These are phyloP conservation scores for Sander lucioperca DNA, from an alignment of 2,113 vertebrate genomes.

Conservation along the genomic window DNA sequence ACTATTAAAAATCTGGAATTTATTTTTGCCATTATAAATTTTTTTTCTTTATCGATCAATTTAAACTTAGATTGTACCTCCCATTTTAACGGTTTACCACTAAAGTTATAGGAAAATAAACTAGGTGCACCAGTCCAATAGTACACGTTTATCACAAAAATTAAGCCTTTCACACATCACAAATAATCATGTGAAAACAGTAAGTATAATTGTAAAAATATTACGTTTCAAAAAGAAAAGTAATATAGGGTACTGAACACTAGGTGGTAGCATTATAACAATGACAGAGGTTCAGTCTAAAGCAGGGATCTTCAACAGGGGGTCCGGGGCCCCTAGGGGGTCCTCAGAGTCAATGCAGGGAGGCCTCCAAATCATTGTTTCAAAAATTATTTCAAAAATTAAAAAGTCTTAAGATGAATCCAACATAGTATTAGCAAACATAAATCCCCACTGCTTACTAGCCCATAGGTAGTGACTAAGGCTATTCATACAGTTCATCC, in stretches of 20 bases:
- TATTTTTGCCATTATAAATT: not conserved
- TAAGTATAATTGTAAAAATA: not conserved
- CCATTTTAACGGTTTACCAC: not conserved
- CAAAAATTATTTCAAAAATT: no score
- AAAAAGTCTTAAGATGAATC: no score
- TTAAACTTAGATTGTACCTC: not conserved
- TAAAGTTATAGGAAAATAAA: not conserved
- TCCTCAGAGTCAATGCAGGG: no score
- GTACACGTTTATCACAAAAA: not conserved
- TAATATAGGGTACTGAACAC: not conserved
- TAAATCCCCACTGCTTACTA: no score
- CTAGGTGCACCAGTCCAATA: not conserved
- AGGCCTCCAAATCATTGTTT: no score
- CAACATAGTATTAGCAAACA: no score
- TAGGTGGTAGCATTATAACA: slow-evolving; percentile 28
- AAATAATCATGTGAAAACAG: no score
- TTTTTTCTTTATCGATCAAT: not conserved
- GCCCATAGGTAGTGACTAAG: no score
- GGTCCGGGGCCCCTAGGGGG: no score
- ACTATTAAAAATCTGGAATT: not conserved
- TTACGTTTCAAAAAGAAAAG: not conserved
- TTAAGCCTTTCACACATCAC: not conserved
- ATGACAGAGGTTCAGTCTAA: not conserved
- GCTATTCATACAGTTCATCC: no score
- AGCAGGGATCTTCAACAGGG: no score